phyloP scores from a whole-genome alignment of 2,797 vertebrate species.

The Sebastes steindachneri region DNA sequence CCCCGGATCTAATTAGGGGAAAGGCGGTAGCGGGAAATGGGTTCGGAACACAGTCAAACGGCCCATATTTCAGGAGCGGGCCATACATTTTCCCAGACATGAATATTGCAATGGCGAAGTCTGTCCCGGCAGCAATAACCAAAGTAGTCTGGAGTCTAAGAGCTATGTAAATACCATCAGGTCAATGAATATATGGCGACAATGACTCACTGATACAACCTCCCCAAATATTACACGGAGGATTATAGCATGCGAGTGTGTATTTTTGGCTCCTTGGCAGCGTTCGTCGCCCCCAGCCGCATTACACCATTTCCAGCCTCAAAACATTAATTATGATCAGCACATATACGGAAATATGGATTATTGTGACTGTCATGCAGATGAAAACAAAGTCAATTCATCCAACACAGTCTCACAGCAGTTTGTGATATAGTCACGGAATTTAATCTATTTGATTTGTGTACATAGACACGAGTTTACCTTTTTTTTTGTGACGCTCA shows the following conservation, averaged over 20 bases:
- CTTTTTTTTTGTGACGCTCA: too few relatives aligned
- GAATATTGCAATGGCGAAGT: conserved; percentile 66
- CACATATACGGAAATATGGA: not conserved
- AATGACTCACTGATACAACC: conserved; percentile 21
- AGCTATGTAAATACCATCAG: conserved; percentile 48
- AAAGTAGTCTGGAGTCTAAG: conserved; percentile 36
- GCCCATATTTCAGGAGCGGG: conserved; percentile 64
- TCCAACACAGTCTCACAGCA: not conserved
- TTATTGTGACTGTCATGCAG: conserved; percentile 2
- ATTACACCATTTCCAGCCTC: not conserved
- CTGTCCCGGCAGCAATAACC: conserved; percentile 52
- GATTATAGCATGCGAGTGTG: conserved; percentile 17
- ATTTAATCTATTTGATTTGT: too few relatives aligned
- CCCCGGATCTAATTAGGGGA: conserved; percentile 76
- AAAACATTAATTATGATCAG: conserved; percentile 20
- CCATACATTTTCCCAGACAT: conserved; percentile 61
- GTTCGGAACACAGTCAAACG: conserved; percentile 66
- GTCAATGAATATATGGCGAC: conserved; percentile 50
- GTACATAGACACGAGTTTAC: too few relatives aligned
- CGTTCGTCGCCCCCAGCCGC: not conserved
- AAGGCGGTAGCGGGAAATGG: conserved; percentile 70
- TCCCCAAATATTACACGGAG: conserved; percentile 11
- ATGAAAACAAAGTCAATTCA: conserved; percentile 24
- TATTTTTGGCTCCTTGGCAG: conserved; percentile 23
- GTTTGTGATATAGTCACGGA: accelerated